Evolutionary conservation across 2,797 vertebrate genomes (phyloP).

Genomic region (Tapera naevia): DNA sequence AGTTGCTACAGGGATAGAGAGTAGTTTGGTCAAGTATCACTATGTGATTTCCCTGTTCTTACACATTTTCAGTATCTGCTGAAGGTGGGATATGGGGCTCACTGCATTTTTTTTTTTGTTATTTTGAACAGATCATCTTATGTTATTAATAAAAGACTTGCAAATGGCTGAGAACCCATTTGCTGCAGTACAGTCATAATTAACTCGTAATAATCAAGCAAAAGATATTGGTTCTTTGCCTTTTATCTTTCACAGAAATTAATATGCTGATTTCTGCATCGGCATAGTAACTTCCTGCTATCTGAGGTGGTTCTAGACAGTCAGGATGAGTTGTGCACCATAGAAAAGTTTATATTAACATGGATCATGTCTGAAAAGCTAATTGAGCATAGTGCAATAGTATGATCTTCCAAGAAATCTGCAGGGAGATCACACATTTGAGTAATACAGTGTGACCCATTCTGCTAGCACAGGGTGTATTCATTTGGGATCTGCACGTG

Average conservation of each 20-base stretch:
- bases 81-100: background rate
- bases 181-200: background rate
- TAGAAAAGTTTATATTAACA: background rate
- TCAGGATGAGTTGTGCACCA: background rate
- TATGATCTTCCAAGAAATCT: background rate
- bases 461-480: background rate
- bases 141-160: background rate
- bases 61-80: background rate
- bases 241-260: background rate
- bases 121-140: background rate
- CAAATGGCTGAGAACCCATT: background rate
- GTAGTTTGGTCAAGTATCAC: background rate
- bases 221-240: background rate
- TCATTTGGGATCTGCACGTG: background rate
- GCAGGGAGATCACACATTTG: background rate
- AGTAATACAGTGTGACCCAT: background rate
- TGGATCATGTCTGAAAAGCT: background rate
- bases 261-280: background rate
- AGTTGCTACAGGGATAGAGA: background rate
- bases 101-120: background rate
- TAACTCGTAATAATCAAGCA: background rate
- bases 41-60: background rate
- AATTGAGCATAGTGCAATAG: fast-evolving
- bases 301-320: background rate
- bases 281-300: background rate